A percentile compares a stretch with the other conserved stretches of the same genome.
Evolutionary conservation across 2,797 vertebrate species (phyloP).

Genomic region (Paguma larvata): DNA sequence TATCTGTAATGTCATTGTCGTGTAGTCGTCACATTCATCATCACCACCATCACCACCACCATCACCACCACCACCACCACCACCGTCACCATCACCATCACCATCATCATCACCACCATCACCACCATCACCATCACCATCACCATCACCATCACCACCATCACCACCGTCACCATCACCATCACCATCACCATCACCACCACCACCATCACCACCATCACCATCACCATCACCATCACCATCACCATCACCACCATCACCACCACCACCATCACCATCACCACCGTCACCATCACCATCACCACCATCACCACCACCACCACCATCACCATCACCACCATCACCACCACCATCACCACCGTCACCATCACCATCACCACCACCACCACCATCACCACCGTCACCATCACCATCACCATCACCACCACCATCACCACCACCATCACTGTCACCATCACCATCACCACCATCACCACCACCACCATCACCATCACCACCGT

Average conservation of each 20-base stretch:
- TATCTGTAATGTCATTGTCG: neutral
- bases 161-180: accelerated
- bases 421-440: accelerated
- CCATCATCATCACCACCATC: accelerated
- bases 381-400: accelerated
- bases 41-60: neutral
- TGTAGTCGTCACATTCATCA: neutral
- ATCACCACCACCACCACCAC: accelerated
- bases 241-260: no score
- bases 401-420: accelerated
- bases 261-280: accelerated
- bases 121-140: accelerated
- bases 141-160: neutral
- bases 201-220: no score
- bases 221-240: accelerated
- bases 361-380: no score
- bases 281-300: accelerated
- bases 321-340: accelerated
- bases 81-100: accelerated
- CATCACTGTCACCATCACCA: no score
- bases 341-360: no score
- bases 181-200: accelerated
- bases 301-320: accelerated
- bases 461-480: accelerated
- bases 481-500: accelerated